Evolutionary conservation across 1,140 invertebrate species (phyloP), one percentile per base, ranked within the genome.

Genomic region (Ceratina japonica): DNA sequence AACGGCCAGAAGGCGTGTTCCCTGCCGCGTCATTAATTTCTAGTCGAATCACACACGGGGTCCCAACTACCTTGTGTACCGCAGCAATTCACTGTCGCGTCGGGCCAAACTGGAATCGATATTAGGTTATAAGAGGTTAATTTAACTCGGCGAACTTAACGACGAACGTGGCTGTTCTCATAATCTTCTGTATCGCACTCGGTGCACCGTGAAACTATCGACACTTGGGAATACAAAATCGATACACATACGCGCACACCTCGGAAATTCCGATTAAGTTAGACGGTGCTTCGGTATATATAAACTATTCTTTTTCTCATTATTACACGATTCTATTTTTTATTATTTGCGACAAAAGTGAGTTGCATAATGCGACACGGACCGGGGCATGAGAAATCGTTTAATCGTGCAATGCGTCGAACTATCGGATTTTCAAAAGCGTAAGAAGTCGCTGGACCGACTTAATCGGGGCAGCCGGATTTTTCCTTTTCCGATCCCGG

Each of bases 141-240:
- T 72, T 78, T 56, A 78, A 78, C 56, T 24, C 13, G 31, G 59
- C 20, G n/a, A 78, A 78, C 51, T 72, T 72, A 72, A 78, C 59
- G 31, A 78, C 59, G 63, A 59, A 64, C 51, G 31, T 59, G 63
- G 59, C 68, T 63, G 59, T 63, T 78, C 56, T 61, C 56, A 15
- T 61, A 37, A 76, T 78, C 20, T 54, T 56, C 37, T 52, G 16
- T 24, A 24, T 78, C 8, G 2, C 18, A 13, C 20, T 22, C 8
- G 49, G 0, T 24, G 0, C 10, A 20, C 13, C 27, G 1, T 18
- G 18, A 62, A 78, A 72, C 72, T 63, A 22, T 56, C 44, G 27
- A 44, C 37, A 44, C n/a, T 20, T 27, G 2, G 15, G 27, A 22
- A 52, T 22, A 15, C 24, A 37, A 52, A 61, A 61, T 8, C 1